Evolutionary conservation across 1,140 invertebrate genomes (phyloP).

Genomic region (Drosophila grimshawi): DNA sequence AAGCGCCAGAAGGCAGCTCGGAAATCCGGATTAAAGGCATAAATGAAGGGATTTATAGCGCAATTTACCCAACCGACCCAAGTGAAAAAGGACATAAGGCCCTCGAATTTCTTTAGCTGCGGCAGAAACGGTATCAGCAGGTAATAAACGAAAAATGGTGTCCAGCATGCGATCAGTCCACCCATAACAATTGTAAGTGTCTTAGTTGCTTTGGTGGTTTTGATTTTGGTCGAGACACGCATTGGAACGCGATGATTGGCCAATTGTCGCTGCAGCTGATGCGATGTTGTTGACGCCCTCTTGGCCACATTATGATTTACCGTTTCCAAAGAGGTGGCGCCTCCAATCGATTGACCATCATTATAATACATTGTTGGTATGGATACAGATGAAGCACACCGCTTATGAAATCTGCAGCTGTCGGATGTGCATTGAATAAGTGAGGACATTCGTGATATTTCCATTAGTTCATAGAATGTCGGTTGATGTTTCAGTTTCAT

Average conservation of each 20-base stretch:
- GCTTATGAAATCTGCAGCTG: slow-evolving; percentile 66
- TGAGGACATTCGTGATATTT: slow-evolving; percentile 76
- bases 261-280: slow-evolving; percentile 25
- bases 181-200: slow-evolving; percentile 96
- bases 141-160: slow-evolving; percentile 95
- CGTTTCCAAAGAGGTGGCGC: slow-evolving; percentile 66
- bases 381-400: slow-evolving; percentile 33
- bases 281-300: slow-evolving; percentile 21
- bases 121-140: slow-evolving; percentile 90
- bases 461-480: slow-evolving; percentile 79
- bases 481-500: slow-evolving; percentile 70
- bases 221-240: slow-evolving; percentile 87
- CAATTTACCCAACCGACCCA: slow-evolving; percentile 98
- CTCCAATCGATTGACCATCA: slow-evolving; percentile 56
- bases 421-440: slow-evolving; percentile 72
- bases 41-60: slow-evolving; percentile 94
- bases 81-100: slow-evolving; percentile 92
- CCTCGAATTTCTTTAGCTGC: slow-evolving; percentile 85
- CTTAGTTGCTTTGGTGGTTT: slow-evolving; percentile 94
- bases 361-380: slow-evolving; percentile 59
- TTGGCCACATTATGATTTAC: slow-evolving; percentile 24
- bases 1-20: slow-evolving; percentile 92
- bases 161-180: slow-evolving; percentile 95
- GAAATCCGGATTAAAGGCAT: slow-evolving; percentile 94
- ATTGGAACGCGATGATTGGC: slow-evolving; percentile 77